Evolutionary conservation across 2,888 invertebrate species (phyloP), one percentile per base, ranked within the genome.

Genomic region (Rotaria macrura): DNA sequence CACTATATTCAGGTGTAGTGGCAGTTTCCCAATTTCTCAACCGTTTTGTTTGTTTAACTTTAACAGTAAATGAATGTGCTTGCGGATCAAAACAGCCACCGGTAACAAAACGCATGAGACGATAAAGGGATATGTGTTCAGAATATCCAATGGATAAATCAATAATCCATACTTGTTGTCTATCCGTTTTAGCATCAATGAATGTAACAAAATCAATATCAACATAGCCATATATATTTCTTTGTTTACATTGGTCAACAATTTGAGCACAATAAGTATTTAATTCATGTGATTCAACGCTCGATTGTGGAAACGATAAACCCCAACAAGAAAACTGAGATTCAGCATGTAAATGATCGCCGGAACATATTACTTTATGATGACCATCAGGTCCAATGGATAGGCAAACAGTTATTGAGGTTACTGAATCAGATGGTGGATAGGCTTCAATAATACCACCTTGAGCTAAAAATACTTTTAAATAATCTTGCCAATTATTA

Each of bases 371-470:
- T n/a, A 91, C 87, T 84, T 87, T 88, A 25, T 88, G 87, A 49
- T 88, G 87, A 7, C 90, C 90, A 85, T 88, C 89, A 4, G 91
- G 91, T 85, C 90, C 90, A 72, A 91, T 90, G 84, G 90, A 86
- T 89, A 91, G 88, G 87, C 90, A 89, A n/a, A 89, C 90, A 1
- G 90, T 89, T n/a, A 91, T 87, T 0, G 89, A 88, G 3, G 91
- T 91, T 85, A 90, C 89, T 87, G 89, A 90, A 79, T 91, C 90
- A 23, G 90, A 89, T 23, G 91, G 91, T 6, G 91, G 91, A 87
- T 89, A 90, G 0, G 91, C 91, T 87, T 91, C 91, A 49, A 91
- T 89, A 9, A 91, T 88, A 29, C 91, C 91, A 87, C 91, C 91
- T 90, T 87, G 34, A 86, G 83, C 84, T 25, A 86, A n/a, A 43